These are phyloP conservation scores for Drosophila chauvacae DNA, from an alignment of 1,140 invertebrate species.

Conservation along the genomic window DNA sequence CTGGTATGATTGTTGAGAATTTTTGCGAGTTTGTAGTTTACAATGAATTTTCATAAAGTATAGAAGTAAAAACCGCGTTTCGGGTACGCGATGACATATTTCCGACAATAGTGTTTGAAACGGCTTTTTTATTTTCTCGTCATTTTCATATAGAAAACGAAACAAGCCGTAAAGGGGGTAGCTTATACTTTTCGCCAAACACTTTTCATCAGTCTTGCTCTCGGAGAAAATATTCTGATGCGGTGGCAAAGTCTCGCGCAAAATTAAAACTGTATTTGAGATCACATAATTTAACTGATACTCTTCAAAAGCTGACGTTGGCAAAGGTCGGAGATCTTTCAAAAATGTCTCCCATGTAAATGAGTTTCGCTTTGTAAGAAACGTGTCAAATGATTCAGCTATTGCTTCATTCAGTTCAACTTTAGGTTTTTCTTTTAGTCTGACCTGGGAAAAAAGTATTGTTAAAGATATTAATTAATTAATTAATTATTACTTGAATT, in stretches of 20 bases:
- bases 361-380: constrained; percentile 75
- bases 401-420: constrained; percentile 77
- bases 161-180: constrained; percentile 93
- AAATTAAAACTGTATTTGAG: constrained; percentile 74
- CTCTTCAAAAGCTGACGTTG: constrained; percentile 72
- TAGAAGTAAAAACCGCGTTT: constrained; percentile 93
- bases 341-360: constrained; percentile 80
- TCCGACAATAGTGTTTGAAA: constrained; percentile 90
- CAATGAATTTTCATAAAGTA: constrained; percentile 93
- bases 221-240: constrained; percentile 79
- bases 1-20: constrained; percentile 87
- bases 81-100: constrained; percentile 87
- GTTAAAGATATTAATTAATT: background rate
- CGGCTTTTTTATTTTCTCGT: constrained; percentile 91
- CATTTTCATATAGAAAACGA: constrained; percentile 89
- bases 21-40: constrained; percentile 83
- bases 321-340: constrained; percentile 76
- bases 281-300: constrained; percentile 82
- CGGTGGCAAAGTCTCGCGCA: constrained; percentile 82
- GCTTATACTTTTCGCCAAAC: constrained; percentile 89
- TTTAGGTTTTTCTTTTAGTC: constrained; percentile 85
- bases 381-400: constrained; percentile 79
- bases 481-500: background rate
- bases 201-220: constrained; percentile 86
- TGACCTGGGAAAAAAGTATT: constrained; percentile 50